Evolutionary conservation across 2,888 invertebrate species (phyloP).

Genomic region (Brachycybe producta): DNA sequence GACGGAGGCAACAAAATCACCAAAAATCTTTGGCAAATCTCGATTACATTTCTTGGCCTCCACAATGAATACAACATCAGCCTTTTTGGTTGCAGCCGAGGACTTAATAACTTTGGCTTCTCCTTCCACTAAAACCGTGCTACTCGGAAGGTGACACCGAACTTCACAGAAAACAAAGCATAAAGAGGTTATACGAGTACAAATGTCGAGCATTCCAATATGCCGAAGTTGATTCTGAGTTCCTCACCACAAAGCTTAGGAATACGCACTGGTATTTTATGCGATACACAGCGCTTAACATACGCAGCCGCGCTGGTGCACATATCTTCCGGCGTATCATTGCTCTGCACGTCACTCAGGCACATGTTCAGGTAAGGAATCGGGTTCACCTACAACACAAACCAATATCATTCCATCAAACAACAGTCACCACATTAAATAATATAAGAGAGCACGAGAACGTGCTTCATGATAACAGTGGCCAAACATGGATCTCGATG

Average conservation of each 20-base stretch:
- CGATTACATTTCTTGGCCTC: slow-evolving; percentile 75
- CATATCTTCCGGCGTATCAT: slow-evolving; percentile 37
- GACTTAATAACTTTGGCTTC: slow-evolving; percentile 62
- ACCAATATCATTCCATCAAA: no score
- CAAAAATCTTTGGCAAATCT: slow-evolving; percentile 48
- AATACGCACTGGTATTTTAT: slow-evolving; percentile 61
- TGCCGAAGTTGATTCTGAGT: slow-evolving; percentile 37
- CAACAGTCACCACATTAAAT: slow-evolving; percentile 11
- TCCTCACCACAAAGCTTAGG: slow-evolving; percentile 68
- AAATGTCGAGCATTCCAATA: no score
- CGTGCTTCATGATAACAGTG: slow-evolving; percentile 40
- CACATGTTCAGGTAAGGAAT: slow-evolving; percentile 35
- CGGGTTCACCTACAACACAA: slow-evolving; percentile 31
- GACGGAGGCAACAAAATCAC: slow-evolving; percentile 50
- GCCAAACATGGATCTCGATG: slow-evolving; percentile 31
- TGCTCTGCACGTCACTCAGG: slow-evolving; percentile 26
- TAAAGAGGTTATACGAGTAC: neutral
- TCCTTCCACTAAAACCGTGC: slow-evolving; percentile 54
- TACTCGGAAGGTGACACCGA: slow-evolving; percentile 57
- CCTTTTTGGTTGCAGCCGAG: slow-evolving; percentile 40
- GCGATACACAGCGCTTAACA: slow-evolving; percentile 58
- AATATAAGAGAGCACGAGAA: no score
- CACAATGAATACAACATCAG: slow-evolving; percentile 77
- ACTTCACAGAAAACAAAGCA: slow-evolving; percentile 22
- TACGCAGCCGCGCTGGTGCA: slow-evolving; percentile 72